phyloP scores from a whole-genome alignment of 2,888 invertebrate genomes.

The Deilephila elpenor region DNA sequence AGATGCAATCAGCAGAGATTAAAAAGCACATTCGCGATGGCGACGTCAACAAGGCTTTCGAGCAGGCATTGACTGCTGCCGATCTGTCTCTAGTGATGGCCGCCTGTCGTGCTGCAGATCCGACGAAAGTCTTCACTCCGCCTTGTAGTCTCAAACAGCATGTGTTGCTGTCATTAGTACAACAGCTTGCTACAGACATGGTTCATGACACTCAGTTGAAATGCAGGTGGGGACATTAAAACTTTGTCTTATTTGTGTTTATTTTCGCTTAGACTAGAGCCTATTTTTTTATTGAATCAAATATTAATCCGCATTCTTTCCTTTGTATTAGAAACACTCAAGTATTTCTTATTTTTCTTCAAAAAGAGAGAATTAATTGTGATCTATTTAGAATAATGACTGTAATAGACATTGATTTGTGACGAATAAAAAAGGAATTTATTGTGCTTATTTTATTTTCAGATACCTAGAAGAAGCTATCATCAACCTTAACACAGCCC shows the following conservation, averaged over 20 bases:
- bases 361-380: no score
- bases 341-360: no score
- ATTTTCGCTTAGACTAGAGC: no score
- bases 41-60: conserved; percentile 92
- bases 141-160: conserved; percentile 91
- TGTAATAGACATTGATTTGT: no score
- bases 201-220: conserved; percentile 88
- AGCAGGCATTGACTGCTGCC: conserved; percentile 92
- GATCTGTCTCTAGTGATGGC: conserved; percentile 93
- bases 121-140: conserved; percentile 88
- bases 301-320: no score
- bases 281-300: no score
- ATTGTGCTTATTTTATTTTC: conserved; percentile 41
- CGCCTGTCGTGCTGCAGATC: conserved; percentile 93
- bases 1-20: conserved; percentile 68
- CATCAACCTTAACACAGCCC: conserved; percentile 88
- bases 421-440: no score
- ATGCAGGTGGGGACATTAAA: conserved; percentile 58
- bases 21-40: conserved; percentile 75
- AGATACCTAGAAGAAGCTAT: conserved; percentile 95
- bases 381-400: no score
- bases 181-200: conserved; percentile 96
- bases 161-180: conserved; percentile 94
- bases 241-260: not conserved
- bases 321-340: no score